A percentile compares a stretch with the other conserved stretches of the same genome.
Evolutionary conservation across 2,113 vertebrate species (phyloP).

Genomic region (Tympanuchus pallidicinctus): DNA sequence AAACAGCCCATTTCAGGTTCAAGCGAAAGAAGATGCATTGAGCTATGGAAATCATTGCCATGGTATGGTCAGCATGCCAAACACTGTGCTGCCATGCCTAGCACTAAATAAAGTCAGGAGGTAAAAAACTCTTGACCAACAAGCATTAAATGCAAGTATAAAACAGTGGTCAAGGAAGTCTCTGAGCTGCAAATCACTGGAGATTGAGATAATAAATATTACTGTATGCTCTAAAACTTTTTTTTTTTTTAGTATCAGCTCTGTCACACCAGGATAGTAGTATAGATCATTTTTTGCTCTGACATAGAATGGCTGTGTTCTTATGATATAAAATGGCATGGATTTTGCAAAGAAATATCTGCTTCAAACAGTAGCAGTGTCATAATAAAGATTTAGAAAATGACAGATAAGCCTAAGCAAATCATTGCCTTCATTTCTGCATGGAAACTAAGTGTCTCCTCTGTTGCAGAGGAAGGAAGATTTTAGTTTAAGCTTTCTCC

Average conservation of each 20-base stretch:
- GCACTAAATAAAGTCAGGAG: background rate
- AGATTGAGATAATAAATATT: background rate
- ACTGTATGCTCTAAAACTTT: background rate
- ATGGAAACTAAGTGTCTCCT: background rate
- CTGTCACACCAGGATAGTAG: background rate
- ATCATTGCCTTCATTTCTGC: background rate
- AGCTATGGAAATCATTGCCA: rapidly evolving
- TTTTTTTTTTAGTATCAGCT: background rate
- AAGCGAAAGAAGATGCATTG: background rate
- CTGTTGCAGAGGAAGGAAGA: background rate
- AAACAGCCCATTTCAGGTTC: background rate
- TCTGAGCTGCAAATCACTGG: background rate
- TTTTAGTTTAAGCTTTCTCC: background rate
- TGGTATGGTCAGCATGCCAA: background rate
- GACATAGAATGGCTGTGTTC: background rate
- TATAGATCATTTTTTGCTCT: background rate
- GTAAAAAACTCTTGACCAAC: rapidly evolving
- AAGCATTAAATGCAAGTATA: background rate
- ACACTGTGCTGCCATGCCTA: background rate
- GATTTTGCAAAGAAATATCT: background rate
- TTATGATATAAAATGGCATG: background rate
- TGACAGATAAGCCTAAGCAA: background rate
- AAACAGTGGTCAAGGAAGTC: background rate
- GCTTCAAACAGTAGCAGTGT: background rate
- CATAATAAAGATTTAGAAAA: background rate